A percentile compares a stretch with the other conserved stretches of the same genome.
These are phyloP conservation scores for Corbicula japonica DNA, from an alignment of 2,888 invertebrate species.

Conservation along the genomic window DNA sequence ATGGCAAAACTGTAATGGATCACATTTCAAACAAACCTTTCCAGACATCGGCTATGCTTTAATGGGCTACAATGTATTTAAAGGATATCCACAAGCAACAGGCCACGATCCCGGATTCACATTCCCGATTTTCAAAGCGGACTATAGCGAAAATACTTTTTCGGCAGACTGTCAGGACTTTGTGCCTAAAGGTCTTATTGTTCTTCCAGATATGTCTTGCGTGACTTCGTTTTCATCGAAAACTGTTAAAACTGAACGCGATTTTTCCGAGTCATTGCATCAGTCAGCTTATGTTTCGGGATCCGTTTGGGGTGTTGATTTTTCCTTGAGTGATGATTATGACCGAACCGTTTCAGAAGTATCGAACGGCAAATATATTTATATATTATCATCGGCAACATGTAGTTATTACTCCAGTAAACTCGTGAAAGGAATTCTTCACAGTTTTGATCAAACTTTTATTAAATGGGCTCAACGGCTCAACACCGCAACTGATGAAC, in stretches of 20 bases:
- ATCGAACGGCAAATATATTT: constrained; percentile 25
- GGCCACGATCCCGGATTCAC: constrained; percentile 42
- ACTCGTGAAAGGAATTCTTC: constrained; percentile 8
- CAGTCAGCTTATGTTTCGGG: constrained; percentile 11
- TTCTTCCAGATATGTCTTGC: constrained; percentile 44
- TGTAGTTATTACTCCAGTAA: constrained; percentile 39
- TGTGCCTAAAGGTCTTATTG: constrained; percentile 31
- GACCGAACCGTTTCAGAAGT: constrained; percentile 18
- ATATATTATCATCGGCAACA: constrained; percentile 28
- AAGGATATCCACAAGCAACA: constrained; percentile 21
- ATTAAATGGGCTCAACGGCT: constrained; percentile 26
- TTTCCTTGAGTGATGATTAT: constrained; percentile 38
- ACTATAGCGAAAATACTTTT: background rate
- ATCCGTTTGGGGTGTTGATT: constrained; percentile 16
- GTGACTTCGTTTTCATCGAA: constrained; percentile 22
- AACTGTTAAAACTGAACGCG: constrained; percentile 9
- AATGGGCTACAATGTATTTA: constrained; percentile 24
- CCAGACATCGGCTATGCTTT: constrained; percentile 31
- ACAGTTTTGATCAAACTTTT: constrained; percentile 20
- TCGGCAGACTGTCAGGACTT: constrained; percentile 23
- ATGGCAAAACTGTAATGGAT: constrained; percentile 22
- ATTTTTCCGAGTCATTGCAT: constrained; percentile 13
- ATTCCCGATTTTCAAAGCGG: constrained; percentile 24
- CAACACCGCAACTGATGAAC: constrained; percentile 1
- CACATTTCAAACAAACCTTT: constrained; percentile 15